Percentiles rank a stretch among this genome's conserved stretches.
phyloP scores from a whole-genome alignment of 2,797 vertebrate genomes.

The Sebastes umbrosus region DNA sequence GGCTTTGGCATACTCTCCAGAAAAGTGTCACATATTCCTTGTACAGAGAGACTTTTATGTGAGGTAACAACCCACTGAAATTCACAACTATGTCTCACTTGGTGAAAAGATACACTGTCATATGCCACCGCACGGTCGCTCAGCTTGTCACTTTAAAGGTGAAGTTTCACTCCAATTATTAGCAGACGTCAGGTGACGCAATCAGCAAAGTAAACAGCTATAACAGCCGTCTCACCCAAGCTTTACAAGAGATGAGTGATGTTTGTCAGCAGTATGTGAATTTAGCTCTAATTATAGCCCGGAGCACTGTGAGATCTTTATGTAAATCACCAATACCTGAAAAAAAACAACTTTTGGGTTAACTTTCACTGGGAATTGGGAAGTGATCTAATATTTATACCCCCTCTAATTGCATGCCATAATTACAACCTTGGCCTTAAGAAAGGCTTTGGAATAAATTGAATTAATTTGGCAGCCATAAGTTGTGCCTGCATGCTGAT shows the following conservation, averaged over 20 bases:
- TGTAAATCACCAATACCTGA: constrained; percentile 57
- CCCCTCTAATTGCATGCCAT: constrained; percentile 74
- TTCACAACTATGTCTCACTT: constrained; percentile 31
- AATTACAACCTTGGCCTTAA: constrained; percentile 77
- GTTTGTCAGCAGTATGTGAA: constrained; percentile 24
- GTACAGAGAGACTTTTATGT: constrained; percentile 62
- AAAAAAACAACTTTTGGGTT: constrained; percentile 47
- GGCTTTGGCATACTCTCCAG: constrained; percentile 54
- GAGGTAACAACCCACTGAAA: constrained; percentile 60
- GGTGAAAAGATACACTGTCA: constrained; percentile 48
- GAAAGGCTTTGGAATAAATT: constrained; percentile 76
- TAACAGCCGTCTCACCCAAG: constrained; percentile 7
- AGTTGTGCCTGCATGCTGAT: constrained; percentile 70
- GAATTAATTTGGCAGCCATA: constrained; percentile 74
- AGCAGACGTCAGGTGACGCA: constrained; percentile 28
- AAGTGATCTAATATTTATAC: constrained; percentile 75
- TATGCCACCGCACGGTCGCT: constrained; percentile 34
- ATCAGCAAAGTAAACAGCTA: constrained; percentile 39
- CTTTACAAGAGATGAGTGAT: constrained; percentile 30
- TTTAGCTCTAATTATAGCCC: constrained; percentile 50
- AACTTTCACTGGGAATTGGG: constrained; percentile 60
- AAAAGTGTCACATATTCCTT: constrained; percentile 57
- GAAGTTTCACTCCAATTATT: constrained; percentile 51
- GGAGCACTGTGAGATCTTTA: constrained; percentile 41
- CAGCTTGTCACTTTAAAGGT: constrained; percentile 33